Percentiles rank a stretch among this genome's conserved stretches.
Evolutionary conservation across 2,113 vertebrate genomes (phyloP).

Genomic region (Fregata magnificens): DNA sequence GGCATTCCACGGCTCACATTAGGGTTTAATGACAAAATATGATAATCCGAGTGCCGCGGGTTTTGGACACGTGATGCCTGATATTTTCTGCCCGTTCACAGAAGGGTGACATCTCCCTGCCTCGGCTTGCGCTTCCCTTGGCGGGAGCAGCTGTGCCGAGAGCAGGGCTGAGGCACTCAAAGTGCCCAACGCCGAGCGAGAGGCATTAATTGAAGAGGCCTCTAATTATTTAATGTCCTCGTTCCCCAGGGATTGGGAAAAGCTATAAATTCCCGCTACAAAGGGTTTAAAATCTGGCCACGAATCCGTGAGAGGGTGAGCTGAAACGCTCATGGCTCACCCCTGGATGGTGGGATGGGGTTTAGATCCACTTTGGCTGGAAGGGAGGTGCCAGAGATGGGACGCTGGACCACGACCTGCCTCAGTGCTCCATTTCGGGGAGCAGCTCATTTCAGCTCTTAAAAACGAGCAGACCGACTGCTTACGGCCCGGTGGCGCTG

Average conservation of each 20-base stretch:
- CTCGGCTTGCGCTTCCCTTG: not conserved
- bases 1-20: conserved; percentile 3
- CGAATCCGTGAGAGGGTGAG: fast-evolving
- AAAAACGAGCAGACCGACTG: fast-evolving
- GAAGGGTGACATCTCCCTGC: not conserved
- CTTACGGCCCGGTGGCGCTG: fast-evolving
- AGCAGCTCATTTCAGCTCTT: not conserved
- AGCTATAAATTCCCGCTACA: not conserved
- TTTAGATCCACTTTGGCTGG: not conserved
- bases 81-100: not conserved
- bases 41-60: not conserved
- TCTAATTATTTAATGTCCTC: not conserved
- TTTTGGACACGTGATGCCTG: not conserved
- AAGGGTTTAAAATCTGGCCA: not conserved
- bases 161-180: not conserved
- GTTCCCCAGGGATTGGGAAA: not conserved
- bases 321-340: fast-evolving
- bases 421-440: fast-evolving
- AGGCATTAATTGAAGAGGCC: not conserved
- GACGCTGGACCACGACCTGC: fast-evolving
- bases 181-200: fast-evolving
- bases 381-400: not conserved
- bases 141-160: not conserved
- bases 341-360: not conserved
- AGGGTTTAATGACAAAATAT: not conserved